Conservation (phyloP, 2,888 invertebrate genomes). For the Sphaerophoria taeniata region DNA sequence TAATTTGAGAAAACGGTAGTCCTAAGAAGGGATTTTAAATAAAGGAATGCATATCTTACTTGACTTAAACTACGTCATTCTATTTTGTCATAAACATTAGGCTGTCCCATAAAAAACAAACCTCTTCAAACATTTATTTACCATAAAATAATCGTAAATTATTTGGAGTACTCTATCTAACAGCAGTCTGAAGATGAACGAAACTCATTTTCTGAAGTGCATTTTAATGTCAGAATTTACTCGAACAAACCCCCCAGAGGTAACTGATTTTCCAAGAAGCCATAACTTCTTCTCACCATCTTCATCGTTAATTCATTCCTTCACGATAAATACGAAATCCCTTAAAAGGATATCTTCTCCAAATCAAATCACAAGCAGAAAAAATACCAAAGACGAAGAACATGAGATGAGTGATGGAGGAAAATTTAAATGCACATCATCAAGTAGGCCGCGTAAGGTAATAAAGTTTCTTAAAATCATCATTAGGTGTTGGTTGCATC, state of each 20-base stretch:
- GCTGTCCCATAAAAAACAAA: background rate
- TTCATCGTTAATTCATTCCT: constrained; percentile 64
- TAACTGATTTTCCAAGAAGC: constrained; percentile 31
- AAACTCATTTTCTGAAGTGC: constrained; percentile 54
- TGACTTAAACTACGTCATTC: background rate
- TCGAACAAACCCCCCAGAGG: constrained; percentile 33
- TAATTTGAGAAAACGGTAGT: background rate
- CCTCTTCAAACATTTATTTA: constrained; percentile 34
- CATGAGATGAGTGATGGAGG: constrained; percentile 24
- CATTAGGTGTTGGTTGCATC: constrained; percentile 62
- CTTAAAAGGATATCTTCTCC: constrained; percentile 42
- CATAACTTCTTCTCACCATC: constrained; percentile 60
- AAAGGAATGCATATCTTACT: background rate
- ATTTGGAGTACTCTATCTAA: constrained; percentile 56
- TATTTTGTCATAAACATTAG: background rate
- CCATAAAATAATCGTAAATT: constrained; percentile 73
- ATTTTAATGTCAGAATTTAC: constrained; percentile 51
- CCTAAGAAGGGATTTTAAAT: background rate
- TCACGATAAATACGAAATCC: constrained; percentile 38
- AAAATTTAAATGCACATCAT: constrained; percentile 73
- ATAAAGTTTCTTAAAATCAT: constrained; percentile 73
- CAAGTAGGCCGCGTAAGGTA: constrained; percentile 72
- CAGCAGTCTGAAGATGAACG: constrained; percentile 17
- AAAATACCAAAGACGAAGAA: background rate
- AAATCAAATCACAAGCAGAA: background rate